Conservation (phyloP, 2,113 vertebrate species). For the Aphelocoma coerulescens region DNA sequence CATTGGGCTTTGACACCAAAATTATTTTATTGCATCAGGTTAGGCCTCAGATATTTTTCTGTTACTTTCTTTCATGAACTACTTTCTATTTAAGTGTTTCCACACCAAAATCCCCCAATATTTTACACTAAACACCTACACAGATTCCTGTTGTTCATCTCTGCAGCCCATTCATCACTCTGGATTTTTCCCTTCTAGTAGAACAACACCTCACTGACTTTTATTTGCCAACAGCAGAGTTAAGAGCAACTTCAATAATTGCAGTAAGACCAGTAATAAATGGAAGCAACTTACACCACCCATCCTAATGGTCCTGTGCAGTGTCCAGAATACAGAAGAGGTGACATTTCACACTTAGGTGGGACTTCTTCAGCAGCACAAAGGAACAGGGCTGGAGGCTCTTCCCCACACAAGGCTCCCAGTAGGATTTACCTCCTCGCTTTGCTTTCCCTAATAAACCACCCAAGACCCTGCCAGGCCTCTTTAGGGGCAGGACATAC, state of each 20-base stretch:
- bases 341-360: not conserved
- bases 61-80: not conserved
- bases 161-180: not conserved
- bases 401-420: rapidly evolving
- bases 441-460: not conserved
- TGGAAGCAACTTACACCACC: not conserved
- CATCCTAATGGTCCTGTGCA: not conserved
- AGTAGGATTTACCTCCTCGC: not conserved
- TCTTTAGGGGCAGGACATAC: rapidly evolving
- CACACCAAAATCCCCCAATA: not conserved
- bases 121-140: not conserved
- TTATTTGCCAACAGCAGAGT: not conserved
- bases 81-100: not conserved
- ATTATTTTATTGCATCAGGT: not conserved
- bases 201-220: not conserved
- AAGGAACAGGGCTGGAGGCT: not conserved
- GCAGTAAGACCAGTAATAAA: not conserved
- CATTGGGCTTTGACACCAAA: not conserved
- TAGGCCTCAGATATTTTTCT: not conserved
- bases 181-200: not conserved
- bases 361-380: not conserved
- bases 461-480: rapidly evolving
- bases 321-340: not conserved
- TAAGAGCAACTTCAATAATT: not conserved
- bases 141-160: not conserved